Conservation (phyloP, 2,797 vertebrate genomes). For the Lagodon rhomboides region DNA sequence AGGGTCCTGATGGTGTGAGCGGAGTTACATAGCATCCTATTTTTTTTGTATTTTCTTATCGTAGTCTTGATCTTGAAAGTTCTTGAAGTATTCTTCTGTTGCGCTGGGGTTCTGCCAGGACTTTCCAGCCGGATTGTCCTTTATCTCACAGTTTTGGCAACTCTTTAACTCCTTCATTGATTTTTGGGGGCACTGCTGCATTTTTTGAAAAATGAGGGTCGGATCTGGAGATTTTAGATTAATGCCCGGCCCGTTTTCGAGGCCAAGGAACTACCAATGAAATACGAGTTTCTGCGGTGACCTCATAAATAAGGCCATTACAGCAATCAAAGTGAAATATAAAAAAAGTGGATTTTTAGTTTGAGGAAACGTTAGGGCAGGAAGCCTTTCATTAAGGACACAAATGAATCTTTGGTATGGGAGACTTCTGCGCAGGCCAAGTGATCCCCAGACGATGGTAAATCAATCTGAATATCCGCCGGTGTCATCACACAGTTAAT, state of each 20-base stretch:
- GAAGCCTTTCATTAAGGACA: constrained; percentile 82
- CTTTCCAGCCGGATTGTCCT: constrained; percentile 59
- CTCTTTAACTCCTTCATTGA: constrained; percentile 77
- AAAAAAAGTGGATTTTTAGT: constrained; percentile 79
- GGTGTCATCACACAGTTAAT: constrained; percentile 84
- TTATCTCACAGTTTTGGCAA: constrained; percentile 71
- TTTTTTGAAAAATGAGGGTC: constrained; percentile 76
- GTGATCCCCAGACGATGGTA: constrained; percentile 75
- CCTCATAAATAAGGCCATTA: constrained; percentile 85
- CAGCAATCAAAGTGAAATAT: constrained; percentile 79
- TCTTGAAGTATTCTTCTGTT: constrained; percentile 13
- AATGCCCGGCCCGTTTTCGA: constrained; percentile 64
- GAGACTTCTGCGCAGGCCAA: constrained; percentile 66
- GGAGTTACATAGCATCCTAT: constrained; percentile 3
- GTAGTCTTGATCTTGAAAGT: neutral
- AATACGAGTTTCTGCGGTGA: constrained; percentile 53
- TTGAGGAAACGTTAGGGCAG: constrained; percentile 73
- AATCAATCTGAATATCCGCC: constrained; percentile 86
- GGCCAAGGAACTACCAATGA: constrained; percentile 60
- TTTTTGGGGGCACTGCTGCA: constrained; percentile 60
- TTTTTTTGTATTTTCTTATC: neutral
- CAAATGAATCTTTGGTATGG: constrained; percentile 81
- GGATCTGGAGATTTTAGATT: constrained; percentile 73
- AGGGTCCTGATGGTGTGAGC: constrained; percentile 46
- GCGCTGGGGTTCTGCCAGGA: constrained; percentile 49